Base-by-base conservation (phyloP, 2,797 vertebrate genomes). In the Crocidura indochinensis region DNA sequence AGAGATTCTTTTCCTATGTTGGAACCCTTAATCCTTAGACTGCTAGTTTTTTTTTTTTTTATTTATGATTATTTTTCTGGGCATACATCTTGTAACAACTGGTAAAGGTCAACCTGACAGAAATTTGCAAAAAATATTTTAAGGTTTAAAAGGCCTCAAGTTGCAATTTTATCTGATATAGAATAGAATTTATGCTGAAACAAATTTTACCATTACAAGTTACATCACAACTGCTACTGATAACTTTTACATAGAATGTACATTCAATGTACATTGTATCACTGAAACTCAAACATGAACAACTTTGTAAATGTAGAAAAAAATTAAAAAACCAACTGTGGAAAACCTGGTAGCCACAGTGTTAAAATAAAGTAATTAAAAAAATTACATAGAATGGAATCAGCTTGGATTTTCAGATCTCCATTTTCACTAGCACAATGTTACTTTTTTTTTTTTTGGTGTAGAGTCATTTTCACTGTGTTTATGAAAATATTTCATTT, bases 331-430 rank as follows among this genome's bases (percentile, higher is more conserved):
- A 38, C 38, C 38, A 38, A 38, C 38, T 38, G 38, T 38, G 38
- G 38, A 38, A 38, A 38, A 38, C 38, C 38, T 38, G 2, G 38
- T 38, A 38, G 38, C 38, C 38, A 38, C 5, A 38, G 38, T 38
- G 38, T 38, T 38, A 2, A 38, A 38, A 38, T 38, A 38, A 38
- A 38, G 38, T 5, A 38, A 38, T 38, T 38, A 2, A 38, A 38
- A 38, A 38, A 38, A 38, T 38, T 38, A 38, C 49, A 85, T 49
- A 74, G 44, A 74, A 27, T 51, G 49, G 24, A 20, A 68, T 22
- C 12, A 79, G 44, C 56, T 53, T 91, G 77, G 12, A 87, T 64
- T 89, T 84, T 89, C 56, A 84, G 12, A 73, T 53, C 22, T 78
- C 47, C 27, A 89, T n/a, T 91, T 86, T 65, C 12, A 11, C 22